Evolutionary conservation across 2,797 vertebrate species (phyloP).

Genomic region (Eleutherodactylus coqui): DNA sequence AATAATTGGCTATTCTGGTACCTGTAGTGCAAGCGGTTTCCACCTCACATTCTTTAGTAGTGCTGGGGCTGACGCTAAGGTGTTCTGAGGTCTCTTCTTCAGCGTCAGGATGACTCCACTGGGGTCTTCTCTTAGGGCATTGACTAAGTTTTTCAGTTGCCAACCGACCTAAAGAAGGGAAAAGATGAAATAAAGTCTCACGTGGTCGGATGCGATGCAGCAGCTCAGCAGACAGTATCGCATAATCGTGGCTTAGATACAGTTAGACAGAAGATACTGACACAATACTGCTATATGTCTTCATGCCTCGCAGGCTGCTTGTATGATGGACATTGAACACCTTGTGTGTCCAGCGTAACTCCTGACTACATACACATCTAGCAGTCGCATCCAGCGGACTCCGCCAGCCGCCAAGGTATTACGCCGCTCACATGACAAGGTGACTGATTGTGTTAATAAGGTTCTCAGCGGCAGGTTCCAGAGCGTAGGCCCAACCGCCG

Average conservation of each 20-base stretch:
- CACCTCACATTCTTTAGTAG: conserved; percentile 89
- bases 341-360: not conserved
- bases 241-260: not conserved
- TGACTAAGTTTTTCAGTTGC: conserved; percentile 90
- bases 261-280: no score
- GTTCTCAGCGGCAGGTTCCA: conserved; percentile 37
- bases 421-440: not conserved
- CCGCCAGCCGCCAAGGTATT: not conserved
- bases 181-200: not conserved
- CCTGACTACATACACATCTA: not conserved
- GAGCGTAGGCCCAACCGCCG: conserved; percentile 2
- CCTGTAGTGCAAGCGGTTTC: conserved; percentile 90
- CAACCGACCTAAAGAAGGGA: conserved; percentile 82
- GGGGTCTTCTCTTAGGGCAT: conserved; percentile 86
- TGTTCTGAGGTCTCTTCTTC: conserved; percentile 90
- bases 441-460: conserved; percentile 66
- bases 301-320: no score
- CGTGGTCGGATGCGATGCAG: not conserved
- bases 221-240: not conserved
- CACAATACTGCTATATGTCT: no score
- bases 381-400: no score
- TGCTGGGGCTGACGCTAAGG: conserved; percentile 85
- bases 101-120: conserved; percentile 87
- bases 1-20: conserved; percentile 69
- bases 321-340: no score